phyloP scores from a whole-genome alignment of 2,888 invertebrate genomes.

The Lathronympha strigana region DNA sequence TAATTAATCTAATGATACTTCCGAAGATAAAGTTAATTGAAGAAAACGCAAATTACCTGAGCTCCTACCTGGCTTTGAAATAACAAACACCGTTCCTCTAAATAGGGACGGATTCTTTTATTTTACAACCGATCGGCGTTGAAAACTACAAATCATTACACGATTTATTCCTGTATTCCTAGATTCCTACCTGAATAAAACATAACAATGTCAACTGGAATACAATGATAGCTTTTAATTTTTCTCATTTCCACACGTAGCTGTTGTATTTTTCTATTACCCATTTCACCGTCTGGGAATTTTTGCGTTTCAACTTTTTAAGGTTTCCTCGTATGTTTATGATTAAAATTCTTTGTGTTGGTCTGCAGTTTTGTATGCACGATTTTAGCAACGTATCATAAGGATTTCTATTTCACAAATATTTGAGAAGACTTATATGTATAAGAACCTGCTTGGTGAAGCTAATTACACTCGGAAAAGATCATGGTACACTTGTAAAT shows the following conservation, averaged over 20 bases:
- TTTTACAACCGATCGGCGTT: conserved; percentile 18
- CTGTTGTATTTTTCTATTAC: conserved; percentile 39
- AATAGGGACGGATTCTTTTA: conserved; percentile 16
- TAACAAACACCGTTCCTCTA: conserved; percentile 32
- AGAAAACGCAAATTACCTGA: conserved; percentile 26
- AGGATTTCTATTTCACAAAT: conserved; percentile 5
- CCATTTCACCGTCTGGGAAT: conserved; percentile 32
- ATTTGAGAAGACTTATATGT: background rate
- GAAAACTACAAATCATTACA: conserved; percentile 28
- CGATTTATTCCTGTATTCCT: background rate
- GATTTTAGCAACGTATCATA: conserved; percentile 1
- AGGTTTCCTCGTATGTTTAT: conserved; percentile 15
- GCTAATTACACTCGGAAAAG: conserved; percentile 5
- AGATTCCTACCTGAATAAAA: background rate
- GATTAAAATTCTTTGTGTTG: conserved; percentile 30
- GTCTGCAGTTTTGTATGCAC: conserved; percentile 28
- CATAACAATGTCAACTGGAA: conserved; percentile 4
- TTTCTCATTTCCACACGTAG: conserved; percentile 43
- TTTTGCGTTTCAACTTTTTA: conserved; percentile 34
- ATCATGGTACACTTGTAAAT: conserved; percentile 10
- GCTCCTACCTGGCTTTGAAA: conserved; percentile 28
- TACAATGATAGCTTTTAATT: conserved; percentile 29
- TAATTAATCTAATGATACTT: conserved; percentile 31
- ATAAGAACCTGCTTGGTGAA: background rate
- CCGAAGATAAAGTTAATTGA: conserved; percentile 30